phyloP scores from a whole-genome alignment of 1,140 invertebrate species.

The Zophobas morio region DNA sequence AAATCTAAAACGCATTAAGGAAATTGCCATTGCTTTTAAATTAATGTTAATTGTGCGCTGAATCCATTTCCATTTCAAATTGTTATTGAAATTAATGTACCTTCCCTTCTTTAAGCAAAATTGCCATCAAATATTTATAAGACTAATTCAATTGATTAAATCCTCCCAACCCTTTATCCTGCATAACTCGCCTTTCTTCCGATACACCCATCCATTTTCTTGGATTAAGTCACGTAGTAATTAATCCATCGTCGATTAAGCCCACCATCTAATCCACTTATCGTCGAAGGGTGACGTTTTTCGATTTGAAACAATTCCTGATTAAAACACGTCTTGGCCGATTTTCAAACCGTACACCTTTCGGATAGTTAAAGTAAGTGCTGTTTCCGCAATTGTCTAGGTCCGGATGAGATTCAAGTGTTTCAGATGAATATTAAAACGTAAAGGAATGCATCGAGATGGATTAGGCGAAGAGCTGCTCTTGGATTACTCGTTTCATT shows the following conservation, averaged over 20 bases:
- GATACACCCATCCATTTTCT: constrained; percentile 39
- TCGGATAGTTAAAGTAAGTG: constrained; percentile 63
- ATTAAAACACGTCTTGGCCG: constrained; percentile 14
- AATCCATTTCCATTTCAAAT: constrained; percentile 61
- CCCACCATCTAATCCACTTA: constrained; percentile 25
- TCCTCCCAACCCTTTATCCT: constrained; percentile 39
- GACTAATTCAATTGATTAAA: constrained; percentile 57
- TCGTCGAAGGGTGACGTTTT: constrained; percentile 10
- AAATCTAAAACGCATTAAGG: constrained; percentile 67
- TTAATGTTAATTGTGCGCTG: constrained; percentile 65
- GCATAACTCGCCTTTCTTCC: constrained; percentile 37
- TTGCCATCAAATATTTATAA: constrained; percentile 59
- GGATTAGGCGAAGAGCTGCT: constrained; percentile 66
- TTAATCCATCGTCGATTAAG: constrained; percentile 23
- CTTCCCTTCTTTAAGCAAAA: constrained; percentile 53
- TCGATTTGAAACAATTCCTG: constrained; percentile 6
- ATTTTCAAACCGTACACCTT: constrained; percentile 20
- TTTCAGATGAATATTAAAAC: constrained; percentile 67
- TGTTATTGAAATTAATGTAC: constrained; percentile 63
- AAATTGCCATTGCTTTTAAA: constrained; percentile 67
- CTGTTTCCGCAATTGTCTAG: constrained; percentile 65
- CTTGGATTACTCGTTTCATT: constrained; percentile 68
- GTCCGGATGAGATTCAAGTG: constrained; percentile 59
- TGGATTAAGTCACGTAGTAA: constrained; percentile 40
- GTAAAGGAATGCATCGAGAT: constrained; percentile 66